phyloP scores from a whole-genome alignment of 2,888 invertebrate genomes.

The Meiosimyza platycephala region DNA sequence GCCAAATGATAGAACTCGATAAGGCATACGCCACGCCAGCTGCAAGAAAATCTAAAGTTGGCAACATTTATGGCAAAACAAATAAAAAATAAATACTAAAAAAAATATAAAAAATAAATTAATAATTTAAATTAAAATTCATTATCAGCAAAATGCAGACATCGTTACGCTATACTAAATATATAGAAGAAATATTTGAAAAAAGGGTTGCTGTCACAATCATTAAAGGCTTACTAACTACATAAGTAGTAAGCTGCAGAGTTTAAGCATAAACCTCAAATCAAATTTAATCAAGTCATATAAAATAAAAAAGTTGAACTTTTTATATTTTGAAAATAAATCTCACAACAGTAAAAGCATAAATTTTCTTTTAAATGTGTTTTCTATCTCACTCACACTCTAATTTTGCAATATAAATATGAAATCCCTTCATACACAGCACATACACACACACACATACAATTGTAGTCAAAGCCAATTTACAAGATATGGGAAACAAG shows the following conservation, averaged over 20 bases:
- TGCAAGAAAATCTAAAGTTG: too few relatives aligned
- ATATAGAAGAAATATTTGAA: not conserved
- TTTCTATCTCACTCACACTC: too few relatives aligned
- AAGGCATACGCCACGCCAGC: too few relatives aligned
- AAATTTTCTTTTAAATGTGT: too few relatives aligned
- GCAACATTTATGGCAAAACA: not conserved
- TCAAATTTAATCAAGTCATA: not conserved
- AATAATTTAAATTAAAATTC: not conserved
- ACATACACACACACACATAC: slow-evolving; percentile 17
- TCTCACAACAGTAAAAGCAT: too few relatives aligned
- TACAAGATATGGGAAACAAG: too few relatives aligned
- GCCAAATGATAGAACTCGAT: too few relatives aligned
- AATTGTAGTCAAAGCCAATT: not conserved
- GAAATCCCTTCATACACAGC: slow-evolving; percentile 1
- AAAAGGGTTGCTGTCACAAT: not conserved
- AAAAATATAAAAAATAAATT: not conserved
- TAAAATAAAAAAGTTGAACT: not conserved
- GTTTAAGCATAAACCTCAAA: too few relatives aligned
- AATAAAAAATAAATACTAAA: not conserved
- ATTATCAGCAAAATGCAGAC: slow-evolving; percentile 3
- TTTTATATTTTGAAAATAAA: too few relatives aligned
- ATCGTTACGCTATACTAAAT: not conserved
- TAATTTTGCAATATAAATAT: too few relatives aligned
- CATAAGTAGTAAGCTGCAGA: not conserved
- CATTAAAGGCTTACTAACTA: not conserved